phyloP scores from a whole-genome alignment of 2,888 invertebrate species.

The Lutraria lutraria region DNA sequence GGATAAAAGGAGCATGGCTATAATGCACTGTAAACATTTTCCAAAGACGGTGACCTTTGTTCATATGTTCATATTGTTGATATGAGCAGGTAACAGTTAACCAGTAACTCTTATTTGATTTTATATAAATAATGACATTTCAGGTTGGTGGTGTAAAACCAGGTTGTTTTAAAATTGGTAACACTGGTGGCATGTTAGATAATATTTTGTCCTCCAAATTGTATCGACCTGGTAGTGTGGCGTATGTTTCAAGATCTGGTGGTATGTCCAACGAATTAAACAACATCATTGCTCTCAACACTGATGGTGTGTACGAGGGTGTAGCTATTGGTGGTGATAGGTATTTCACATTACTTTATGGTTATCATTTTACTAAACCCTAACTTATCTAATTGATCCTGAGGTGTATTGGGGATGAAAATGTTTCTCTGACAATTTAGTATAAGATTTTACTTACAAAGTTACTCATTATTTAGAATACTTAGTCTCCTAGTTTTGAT shows the following conservation, averaged over 20 bases:
- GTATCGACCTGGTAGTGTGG: conserved; percentile 98
- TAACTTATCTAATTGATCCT: too few species aligned
- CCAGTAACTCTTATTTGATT: too few species aligned
- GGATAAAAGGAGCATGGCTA: too few species aligned
- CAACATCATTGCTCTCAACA: conserved; percentile 98
- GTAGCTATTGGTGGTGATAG: conserved; percentile 98
- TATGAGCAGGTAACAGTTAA: too few species aligned
- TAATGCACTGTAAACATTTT: too few species aligned
- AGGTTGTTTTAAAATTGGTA: conserved; percentile 99
- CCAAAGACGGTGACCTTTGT: too few species aligned
- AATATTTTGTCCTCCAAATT: conserved; percentile 98
- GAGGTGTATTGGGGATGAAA: too few species aligned
- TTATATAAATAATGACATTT: background rate
- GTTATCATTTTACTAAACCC: background rate
- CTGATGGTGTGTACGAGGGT: conserved; percentile 98
- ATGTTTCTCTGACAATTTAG: too few species aligned
- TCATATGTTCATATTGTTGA: too few species aligned
- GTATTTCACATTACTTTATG: conserved; percentile 67
- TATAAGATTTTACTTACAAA: too few species aligned
- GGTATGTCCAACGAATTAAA: conserved; percentile 99
- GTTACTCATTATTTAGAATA: too few species aligned
- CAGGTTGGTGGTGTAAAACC: conserved; percentile 98
- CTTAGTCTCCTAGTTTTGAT: too few species aligned
- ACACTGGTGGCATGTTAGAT: conserved; percentile 99
- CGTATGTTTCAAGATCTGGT: conserved; percentile 99